Base-by-base conservation (phyloP, 2,797 vertebrate genomes). In the Orestias chungarensis region DNA sequence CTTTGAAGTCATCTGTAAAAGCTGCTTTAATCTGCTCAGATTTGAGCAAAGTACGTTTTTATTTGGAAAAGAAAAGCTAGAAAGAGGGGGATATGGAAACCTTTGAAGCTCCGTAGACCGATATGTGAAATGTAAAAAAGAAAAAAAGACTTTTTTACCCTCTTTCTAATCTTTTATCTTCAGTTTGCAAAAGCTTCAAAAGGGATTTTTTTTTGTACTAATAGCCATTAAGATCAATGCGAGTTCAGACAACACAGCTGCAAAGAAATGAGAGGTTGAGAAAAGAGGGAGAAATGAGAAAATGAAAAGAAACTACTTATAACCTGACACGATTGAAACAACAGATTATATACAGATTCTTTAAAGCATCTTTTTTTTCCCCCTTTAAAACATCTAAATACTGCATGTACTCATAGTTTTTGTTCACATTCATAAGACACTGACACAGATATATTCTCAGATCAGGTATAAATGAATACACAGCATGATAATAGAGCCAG, bases 1-100 rank as follows among this genome's bases (percentile, higher is more conserved):
- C 92, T 93, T 92, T 94, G 88, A 93, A 91, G 91, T 88, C 27
- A 47, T 55, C 75, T 81, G 72, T 83, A 73, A 87, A 89, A 90
- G 88, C 80, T 81, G 71, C 82, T 84, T 55, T 92, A 90, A 93
- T 93, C 92, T 92, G 80, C 44, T 73, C 81, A 86, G 89, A 92
- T 91, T 93, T 90, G 62, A 66, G 79, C 59, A 74, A 86, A 84
- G 78, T 85, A 72, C 89, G 87, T 88, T 91, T 90, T 83, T 83
- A 88, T 81, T 85, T 80, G 86, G 93, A 86, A 75, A 90, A 86
- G n/a, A n/a, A n/a, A 68, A 71, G 80, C 89, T 74, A 54, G 72
- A 75, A 79, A 83, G 82, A 80, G 43, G 35, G 61, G 86, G 73
- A 75, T 82, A 35, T 7, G 68, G 38, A 88, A 82, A n/a, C 64